phyloP scores from a whole-genome alignment of 2,113 vertebrate genomes.

The Callionymus lyra region DNA sequence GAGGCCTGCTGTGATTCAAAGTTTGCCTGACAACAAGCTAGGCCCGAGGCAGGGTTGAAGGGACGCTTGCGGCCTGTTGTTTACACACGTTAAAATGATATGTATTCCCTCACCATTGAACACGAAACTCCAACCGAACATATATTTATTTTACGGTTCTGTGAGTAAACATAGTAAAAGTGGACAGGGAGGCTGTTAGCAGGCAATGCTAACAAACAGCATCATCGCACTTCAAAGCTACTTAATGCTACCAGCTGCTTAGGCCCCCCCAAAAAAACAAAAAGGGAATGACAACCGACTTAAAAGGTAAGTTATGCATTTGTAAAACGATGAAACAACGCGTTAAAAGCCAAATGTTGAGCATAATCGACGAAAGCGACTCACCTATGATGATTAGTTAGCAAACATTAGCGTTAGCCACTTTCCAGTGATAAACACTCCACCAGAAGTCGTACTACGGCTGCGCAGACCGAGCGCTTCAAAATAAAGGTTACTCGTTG shows the following conservation, averaged over 20 bases:
- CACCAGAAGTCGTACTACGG: constrained; percentile 50
- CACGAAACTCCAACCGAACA: too few relatives aligned
- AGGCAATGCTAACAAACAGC: constrained; percentile 30
- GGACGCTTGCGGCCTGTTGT: constrained; percentile 35
- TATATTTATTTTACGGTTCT: too few relatives aligned
- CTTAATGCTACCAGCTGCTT: constrained; percentile 17
- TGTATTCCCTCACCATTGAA: not conserved
- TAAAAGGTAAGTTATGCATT: too few relatives aligned
- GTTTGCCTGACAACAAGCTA: constrained; percentile 16
- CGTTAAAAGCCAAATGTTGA: too few relatives aligned
- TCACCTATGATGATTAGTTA: constrained; percentile 54
- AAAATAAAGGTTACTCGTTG: constrained; percentile 39
- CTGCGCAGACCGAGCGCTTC: constrained; percentile 34
- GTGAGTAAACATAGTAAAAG: too few relatives aligned
- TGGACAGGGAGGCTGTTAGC: too few relatives aligned
- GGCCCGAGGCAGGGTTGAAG: constrained; percentile 13
- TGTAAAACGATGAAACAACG: too few relatives aligned
- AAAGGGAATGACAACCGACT: constrained; percentile 24
- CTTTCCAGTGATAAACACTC: constrained; percentile 62
- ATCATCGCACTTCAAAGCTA: constrained; percentile 11
- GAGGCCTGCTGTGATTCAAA: constrained; percentile 5
- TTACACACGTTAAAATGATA: constrained; percentile 16
- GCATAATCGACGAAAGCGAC: constrained; percentile 17
- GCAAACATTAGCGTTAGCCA: constrained; percentile 65
- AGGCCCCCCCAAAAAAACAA: constrained; percentile 27